Base-by-base conservation (phyloP, 2,888 invertebrate species). In the Drosophila maculinotata region DNA sequence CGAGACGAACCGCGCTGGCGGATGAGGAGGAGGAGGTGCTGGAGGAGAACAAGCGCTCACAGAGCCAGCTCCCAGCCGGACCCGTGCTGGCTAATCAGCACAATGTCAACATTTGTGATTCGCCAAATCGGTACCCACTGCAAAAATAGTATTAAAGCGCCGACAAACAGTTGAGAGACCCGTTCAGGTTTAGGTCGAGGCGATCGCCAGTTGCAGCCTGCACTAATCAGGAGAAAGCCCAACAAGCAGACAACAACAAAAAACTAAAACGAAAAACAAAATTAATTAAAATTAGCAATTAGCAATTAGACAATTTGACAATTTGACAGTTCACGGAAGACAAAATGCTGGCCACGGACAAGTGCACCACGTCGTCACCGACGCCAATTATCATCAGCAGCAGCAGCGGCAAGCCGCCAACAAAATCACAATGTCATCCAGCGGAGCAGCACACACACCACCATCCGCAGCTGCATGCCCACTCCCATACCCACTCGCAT, bases 291-390 rank as follows among this genome's bases (percentile, higher is more conserved):
- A 14, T 36, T 41, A 25, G 15, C 42, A 71, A 68, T 62, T 63
- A 60, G 53, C 44, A 36, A 39, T 28, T 51, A 52, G 51, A 28
- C 10, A 38, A 7, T n/a, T 12, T 23, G 23, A 8, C 47, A n/a
- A n/a, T 45, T 25, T 30, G 14, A 36, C 15, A 23, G 25, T 6
- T 17, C 15, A 25, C 26, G 53, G 47, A 49, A 35, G 26, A 45
- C 20, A 52, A 35, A 8, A 81, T 81, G 81, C 39, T 86, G 48
- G 41, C 53, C 62, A 64, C 80, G 62, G 86, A 81, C 44, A 83
- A 83, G 58, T 67, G 78, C 51, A 69, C 47, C 14, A 39, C 73
- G 45, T 49, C 51, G 38, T 41, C 59, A 14, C 49, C 68, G 35
- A 64, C 57, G 66, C 84, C 79, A 30, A 69, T 80, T 36, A 83